Base-by-base conservation (phyloP, 2,888 invertebrate genomes). In the Diaperis boleti region DNA sequence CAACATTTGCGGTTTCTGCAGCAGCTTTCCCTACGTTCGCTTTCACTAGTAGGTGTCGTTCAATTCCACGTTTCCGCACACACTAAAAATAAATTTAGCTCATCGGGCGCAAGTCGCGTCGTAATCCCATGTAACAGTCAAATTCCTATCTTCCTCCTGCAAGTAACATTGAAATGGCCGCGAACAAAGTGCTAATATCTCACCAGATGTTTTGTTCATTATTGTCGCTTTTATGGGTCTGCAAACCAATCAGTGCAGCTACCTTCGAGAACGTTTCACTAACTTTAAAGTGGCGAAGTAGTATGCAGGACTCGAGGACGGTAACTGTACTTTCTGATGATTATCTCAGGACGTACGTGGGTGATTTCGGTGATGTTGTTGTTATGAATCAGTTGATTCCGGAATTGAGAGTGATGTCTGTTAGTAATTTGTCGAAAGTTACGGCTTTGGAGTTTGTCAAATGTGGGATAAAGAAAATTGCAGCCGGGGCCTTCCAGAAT, bases 401-500 rank as follows among this genome's bases (percentile, higher is more conserved):
- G 1, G 7, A 2, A 15, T 14, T 47, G 14, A 33, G 11, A 1
- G 10, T 4, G 6, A 18, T 7, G 6, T 42, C 41, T 6, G 10
- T 42, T 10, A 42, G 10, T 10, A 20, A 42, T n/a, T 10, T 42
- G 18, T 4, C 18, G 1, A 20, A 20, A 42, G 41, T 42, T 10
- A 42, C 20, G 20, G 18, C n/a, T 10, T 15, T 42, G 10, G 2
- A 42, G 2, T 1, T 42, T n/a, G 20, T 8, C 4, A 42, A 10
- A 1, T 42, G 18, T 18, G 6, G 45, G 13, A 64, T 69, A 18
- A 26, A 49, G 20, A 45, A 44, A 50, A 57, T 69, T 2, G 8
- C 54, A 45, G 57, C 65, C 10, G 64, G 64, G 8, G 65, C 68
- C 1, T 68, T 69, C 33, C 10, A 44, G 14, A 70, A 74, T 45